Conservation (phyloP, 1,140 invertebrate species). For the Sycophaga agraensis region DNA sequence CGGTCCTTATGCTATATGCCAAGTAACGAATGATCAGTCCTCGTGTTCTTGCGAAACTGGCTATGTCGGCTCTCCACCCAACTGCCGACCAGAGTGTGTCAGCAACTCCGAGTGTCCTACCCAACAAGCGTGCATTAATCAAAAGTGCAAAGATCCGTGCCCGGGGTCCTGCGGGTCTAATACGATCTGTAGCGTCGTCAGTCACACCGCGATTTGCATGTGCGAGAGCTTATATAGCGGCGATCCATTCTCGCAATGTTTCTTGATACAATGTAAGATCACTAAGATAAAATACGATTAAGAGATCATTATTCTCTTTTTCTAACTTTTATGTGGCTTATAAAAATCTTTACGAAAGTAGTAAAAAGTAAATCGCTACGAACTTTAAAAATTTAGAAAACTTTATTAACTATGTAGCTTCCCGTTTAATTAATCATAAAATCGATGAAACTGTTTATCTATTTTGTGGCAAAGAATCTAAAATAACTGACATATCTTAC, state of each 20-base stretch:
- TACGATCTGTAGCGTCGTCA: conserved; percentile 65
- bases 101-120: conserved; percentile 65
- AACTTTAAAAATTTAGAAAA: too few species aligned
- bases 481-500: too few species aligned
- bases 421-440: too few species aligned
- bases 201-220: conserved; percentile 65
- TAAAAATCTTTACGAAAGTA: too few species aligned
- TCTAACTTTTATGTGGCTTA: too few species aligned
- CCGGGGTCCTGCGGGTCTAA: conserved; percentile 65
- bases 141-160: conserved; percentile 73
- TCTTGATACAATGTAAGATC: conserved; percentile 59
- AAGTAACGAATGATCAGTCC: conserved; percentile 57
- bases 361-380: conserved; percentile 45
- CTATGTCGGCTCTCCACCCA: conserved; percentile 48
- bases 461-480: too few species aligned
- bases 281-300: too few species aligned
- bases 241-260: conserved; percentile 62
- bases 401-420: too few species aligned
- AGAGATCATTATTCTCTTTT: too few species aligned
- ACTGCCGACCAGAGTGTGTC: conserved; percentile 59
- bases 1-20: conserved; percentile 69
- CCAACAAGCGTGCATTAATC: conserved; percentile 67
- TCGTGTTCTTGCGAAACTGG: conserved; percentile 50
- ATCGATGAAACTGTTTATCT: too few species aligned
- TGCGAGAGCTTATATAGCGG: conserved; percentile 63